Conservation (phyloP, 2,113 vertebrate species). For the Pardalotus punctatus region DNA sequence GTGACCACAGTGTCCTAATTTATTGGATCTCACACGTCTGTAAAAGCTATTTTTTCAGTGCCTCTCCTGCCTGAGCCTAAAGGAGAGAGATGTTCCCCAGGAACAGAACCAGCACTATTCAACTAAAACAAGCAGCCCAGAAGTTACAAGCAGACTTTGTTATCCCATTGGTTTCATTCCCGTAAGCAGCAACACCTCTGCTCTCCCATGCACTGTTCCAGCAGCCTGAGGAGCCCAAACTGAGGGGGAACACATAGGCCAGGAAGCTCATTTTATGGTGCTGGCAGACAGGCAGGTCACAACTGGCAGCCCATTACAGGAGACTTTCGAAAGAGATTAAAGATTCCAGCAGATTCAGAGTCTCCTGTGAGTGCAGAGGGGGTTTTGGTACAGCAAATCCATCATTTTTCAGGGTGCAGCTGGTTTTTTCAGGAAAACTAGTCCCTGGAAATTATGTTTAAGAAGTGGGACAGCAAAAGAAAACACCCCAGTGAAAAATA, state of each 20-base stretch:
- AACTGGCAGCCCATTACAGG: neutral
- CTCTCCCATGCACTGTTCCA: neutral
- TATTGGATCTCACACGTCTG: neutral
- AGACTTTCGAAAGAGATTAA: neutral
- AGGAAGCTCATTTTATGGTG: neutral
- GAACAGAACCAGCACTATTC: neutral
- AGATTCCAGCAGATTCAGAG: neutral
- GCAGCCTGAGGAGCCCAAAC: neutral
- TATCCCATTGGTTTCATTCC: neutral
- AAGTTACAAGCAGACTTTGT: neutral
- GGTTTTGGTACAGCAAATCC: neutral
- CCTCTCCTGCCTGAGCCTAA: neutral
- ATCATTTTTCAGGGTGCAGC: neutral
- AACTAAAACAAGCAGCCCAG: neutral
- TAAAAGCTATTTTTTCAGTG: neutral
- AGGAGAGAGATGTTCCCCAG: neutral
- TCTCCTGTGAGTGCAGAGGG: neutral
- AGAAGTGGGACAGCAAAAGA: neutral
- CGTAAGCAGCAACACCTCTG: neutral
- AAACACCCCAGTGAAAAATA: neutral
- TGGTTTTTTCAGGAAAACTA: neutral
- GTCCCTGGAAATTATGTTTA: neutral
- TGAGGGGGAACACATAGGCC: neutral
- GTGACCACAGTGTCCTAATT: constrained; percentile 24
- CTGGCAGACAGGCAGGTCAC: neutral